Evolutionary conservation across 2,888 invertebrate species (phyloP), one percentile per base, ranked within the genome.

Genomic region (Drosophila meridionalis): DNA sequence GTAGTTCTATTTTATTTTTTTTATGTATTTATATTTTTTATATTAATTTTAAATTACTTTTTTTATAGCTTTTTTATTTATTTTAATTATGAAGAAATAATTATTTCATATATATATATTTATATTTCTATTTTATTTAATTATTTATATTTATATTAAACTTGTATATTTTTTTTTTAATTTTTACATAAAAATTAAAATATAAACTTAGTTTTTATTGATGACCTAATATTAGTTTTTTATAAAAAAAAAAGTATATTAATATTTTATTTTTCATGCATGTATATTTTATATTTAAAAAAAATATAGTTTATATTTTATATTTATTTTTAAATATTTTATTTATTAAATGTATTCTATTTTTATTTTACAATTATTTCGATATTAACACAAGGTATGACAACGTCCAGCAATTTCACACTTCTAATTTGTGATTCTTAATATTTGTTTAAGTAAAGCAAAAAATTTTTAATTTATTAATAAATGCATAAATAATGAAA

Each of bases 351-450:
- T 2, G 14, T 40, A 14, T 40, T 14, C 4, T 40, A 14, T 40
- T 14, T 40, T 5, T 40, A 14, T 40, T 14, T 14, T 5, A 40
- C 14, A 40, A 5, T 26, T 45, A 26, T 26, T 9, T 45, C 2
- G 2, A 14, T 43, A 20, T 1, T 8, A 2, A 45, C 28, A n/a
- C 43, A 58, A 47, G 42, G 53, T 34, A 69, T 59, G 8, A 3
- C 6, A 3, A 14, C 11, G 5, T 20, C 50, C 3, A 5, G 6
- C 9, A 11, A 8, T 20, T 47, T 11, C 5, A 12, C n/a, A 8
- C 32, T 14, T 40, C 53, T 11, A 57, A 4, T 14, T 14, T 28
- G 30, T 68, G 67, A 69, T 38, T 69, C 56, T 52, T 43, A 28
- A 42, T 28, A 42, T 47, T 9, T 32, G 30, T 14, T 67, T 12